Evolutionary conservation across 2,113 vertebrate genomes (phyloP).

Genomic region (Rhinogobius similis): DNA sequence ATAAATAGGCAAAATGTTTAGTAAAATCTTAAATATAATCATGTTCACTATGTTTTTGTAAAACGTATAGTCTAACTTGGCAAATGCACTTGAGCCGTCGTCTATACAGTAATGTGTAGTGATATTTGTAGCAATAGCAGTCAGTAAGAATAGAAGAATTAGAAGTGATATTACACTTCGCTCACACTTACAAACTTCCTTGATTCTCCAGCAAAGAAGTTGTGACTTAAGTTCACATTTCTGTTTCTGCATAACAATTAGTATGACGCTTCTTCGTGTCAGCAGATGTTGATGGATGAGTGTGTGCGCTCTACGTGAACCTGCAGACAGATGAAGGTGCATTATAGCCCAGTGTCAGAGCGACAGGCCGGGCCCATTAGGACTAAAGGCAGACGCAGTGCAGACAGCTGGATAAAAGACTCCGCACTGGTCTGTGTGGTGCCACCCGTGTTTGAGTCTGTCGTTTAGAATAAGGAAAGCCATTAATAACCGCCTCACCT

Average conservation of each 20-base stretch:
- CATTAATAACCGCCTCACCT: conserved; percentile 75
- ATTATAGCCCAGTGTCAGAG: conserved; percentile 46
- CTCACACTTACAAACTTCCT: background rate
- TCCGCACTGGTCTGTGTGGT: conserved; percentile 58
- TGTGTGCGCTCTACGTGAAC: conserved; percentile 26
- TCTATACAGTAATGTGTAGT: too few relatives aligned
- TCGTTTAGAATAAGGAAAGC: conserved; percentile 74
- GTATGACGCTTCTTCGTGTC: conserved; percentile 15
- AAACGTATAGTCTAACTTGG: too few relatives aligned
- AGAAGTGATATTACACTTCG: too few relatives aligned
- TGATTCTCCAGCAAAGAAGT: background rate
- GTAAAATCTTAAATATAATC: too few relatives aligned
- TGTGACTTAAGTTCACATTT: background rate
- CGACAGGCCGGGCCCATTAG: conserved; percentile 59
- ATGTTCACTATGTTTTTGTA: too few relatives aligned
- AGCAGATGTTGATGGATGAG: conserved; percentile 34
- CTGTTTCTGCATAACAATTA: conserved; percentile 24
- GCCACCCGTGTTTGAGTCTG: conserved; percentile 72
- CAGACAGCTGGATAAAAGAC: conserved; percentile 75
- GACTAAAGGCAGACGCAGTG: conserved; percentile 47
- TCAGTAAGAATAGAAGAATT: too few relatives aligned
- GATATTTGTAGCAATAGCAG: background rate
- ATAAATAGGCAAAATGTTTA: too few relatives aligned
- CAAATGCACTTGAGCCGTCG: too few relatives aligned
- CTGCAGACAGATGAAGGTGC: conserved; percentile 45